Percentiles rank a stretch among this genome's conserved stretches.
These are phyloP conservation scores for Drosophila sproati DNA, from an alignment of 1,140 invertebrate genomes.

Conservation along the genomic window DNA sequence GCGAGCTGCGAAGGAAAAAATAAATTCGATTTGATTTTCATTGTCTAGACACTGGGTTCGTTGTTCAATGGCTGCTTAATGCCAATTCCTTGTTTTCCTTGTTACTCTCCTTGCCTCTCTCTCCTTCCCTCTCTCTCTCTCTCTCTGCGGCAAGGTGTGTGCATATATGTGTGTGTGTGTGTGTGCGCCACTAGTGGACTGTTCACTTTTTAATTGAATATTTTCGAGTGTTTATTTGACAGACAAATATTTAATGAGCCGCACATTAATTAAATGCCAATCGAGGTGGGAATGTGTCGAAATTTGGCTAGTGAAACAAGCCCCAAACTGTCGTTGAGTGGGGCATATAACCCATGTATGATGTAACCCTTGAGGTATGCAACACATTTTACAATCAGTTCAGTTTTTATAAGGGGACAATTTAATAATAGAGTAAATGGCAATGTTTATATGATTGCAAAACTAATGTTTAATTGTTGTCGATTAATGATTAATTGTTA, in stretches of 20 bases:
- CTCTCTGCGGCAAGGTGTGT: slow-evolving; percentile 58
- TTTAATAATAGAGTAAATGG: background rate
- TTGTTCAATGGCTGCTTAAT: slow-evolving; percentile 63
- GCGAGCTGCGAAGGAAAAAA: slow-evolving; percentile 51
- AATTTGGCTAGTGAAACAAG: background rate
- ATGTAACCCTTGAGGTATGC: slow-evolving; percentile 4
- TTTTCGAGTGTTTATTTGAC: slow-evolving; percentile 77
- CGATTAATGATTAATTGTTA: too few relatives aligned
- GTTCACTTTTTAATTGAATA: slow-evolving; percentile 80
- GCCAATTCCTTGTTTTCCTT: slow-evolving; percentile 72
- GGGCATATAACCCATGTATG: background rate
- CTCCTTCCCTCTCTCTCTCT: slow-evolving; percentile 9
- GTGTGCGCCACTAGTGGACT: slow-evolving; percentile 24
- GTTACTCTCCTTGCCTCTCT: slow-evolving; percentile 23
- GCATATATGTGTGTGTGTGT: slow-evolving; percentile 22
- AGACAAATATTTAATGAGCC: slow-evolving; percentile 77
- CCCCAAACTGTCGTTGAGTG: background rate
- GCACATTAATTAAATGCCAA: slow-evolving; percentile 60
- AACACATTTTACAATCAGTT: background rate
- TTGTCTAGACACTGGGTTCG: slow-evolving; percentile 78
- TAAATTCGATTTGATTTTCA: slow-evolving; percentile 82
- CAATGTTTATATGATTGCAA: too few relatives aligned
- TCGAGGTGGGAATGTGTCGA: background rate
- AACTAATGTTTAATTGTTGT: too few relatives aligned
- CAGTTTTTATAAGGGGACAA: background rate